A percentile compares a stretch with the other conserved stretches of the same genome.
These are phyloP conservation scores for Glaucomys volans DNA, from an alignment of 2,113 vertebrate species.

Conservation along the genomic window DNA sequence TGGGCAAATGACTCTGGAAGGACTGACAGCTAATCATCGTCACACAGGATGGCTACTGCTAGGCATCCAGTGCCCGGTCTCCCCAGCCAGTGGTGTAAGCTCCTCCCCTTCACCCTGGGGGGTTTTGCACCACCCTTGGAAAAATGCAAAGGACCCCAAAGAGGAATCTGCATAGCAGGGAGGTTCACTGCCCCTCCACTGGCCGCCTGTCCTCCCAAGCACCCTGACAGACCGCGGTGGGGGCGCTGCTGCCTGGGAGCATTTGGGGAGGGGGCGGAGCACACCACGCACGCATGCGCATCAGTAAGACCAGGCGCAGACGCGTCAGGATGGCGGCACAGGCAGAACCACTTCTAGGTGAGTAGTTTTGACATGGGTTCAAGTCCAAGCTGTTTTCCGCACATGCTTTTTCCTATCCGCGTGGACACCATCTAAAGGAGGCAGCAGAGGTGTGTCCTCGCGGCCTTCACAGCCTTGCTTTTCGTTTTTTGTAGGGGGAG, in stretches of 20 bases:
- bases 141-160: not conserved
- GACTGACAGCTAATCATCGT: accelerated
- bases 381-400: not conserved
- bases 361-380: not conserved
- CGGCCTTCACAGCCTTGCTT: too few relatives aligned
- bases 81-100: not conserved
- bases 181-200: not conserved
- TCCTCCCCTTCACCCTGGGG: not conserved
- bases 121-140: not conserved
- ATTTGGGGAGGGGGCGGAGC: not conserved
- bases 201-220: not conserved
- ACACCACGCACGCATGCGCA: accelerated
- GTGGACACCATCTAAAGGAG: not conserved
- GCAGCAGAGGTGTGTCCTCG: accelerated
- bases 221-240: not conserved
- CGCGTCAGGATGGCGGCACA: too few relatives aligned
- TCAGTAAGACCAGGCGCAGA: too few relatives aligned
- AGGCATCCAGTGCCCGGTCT: not conserved
- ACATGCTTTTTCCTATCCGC: not conserved
- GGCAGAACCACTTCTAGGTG: not conserved
- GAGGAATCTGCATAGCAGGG: not conserved
- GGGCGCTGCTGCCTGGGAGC: accelerated
- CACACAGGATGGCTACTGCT: accelerated
- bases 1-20: too few relatives aligned
- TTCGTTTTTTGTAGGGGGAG: too few relatives aligned